Evolutionary conservation across 2,888 invertebrate genomes (phyloP).

Genomic region (Papilio demoleus): DNA sequence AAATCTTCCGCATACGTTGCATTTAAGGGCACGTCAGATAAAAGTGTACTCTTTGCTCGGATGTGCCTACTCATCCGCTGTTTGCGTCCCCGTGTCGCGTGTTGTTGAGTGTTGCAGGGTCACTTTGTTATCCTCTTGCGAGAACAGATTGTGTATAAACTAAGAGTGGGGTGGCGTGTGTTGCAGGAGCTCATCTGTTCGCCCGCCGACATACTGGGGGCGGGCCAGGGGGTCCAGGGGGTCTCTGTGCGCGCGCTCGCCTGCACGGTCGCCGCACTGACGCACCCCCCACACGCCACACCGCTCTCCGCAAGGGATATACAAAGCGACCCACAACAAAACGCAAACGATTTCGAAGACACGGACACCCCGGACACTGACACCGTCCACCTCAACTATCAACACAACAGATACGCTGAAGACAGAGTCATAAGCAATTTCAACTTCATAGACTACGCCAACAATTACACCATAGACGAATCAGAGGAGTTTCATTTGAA

Average conservation of each 20-base stretch:
- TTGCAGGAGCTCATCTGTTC: constrained; percentile 87
- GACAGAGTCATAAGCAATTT: constrained; percentile 70
- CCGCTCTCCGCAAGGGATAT: constrained; percentile 78
- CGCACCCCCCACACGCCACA: constrained; percentile 76
- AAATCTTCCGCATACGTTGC: no score
- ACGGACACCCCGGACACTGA: constrained; percentile 40
- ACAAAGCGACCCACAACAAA: constrained; percentile 56
- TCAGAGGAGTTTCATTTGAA: constrained; percentile 69
- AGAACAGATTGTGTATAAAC: constrained; percentile 56
- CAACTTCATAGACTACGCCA: constrained; percentile 53
- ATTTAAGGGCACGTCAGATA: no score
- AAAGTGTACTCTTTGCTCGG: no score
- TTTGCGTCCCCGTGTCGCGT: constrained; percentile 44
- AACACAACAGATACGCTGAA: constrained; percentile 64
- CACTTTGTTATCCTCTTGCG: constrained; percentile 68
- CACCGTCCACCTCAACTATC: constrained; percentile 63
- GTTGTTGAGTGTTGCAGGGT: constrained; percentile 72
- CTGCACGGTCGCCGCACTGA: constrained; percentile 66
- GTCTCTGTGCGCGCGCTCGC: constrained; percentile 62
- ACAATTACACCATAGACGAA: constrained; percentile 70
- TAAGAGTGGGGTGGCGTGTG: constrained; percentile 83
- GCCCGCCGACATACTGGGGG: constrained; percentile 82
- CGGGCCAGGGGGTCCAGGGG: constrained; percentile 50
- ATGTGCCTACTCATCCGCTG: no score
- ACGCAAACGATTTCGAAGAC: constrained; percentile 45